Conservation (phyloP, 2,888 invertebrate genomes). For the Galeruca laticollis region DNA sequence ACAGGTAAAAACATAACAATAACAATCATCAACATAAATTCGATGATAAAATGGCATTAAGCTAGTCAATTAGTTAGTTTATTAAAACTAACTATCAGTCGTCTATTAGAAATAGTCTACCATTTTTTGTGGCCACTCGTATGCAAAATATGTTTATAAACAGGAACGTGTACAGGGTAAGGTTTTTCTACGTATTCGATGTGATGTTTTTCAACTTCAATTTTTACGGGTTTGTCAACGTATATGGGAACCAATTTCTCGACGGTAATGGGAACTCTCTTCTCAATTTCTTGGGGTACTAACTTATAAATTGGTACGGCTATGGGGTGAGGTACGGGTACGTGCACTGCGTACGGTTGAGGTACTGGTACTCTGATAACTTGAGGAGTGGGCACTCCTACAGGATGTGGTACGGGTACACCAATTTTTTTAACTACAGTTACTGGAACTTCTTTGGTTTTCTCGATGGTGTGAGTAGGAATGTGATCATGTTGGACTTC, state of each 20-base stretch:
- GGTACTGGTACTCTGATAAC: conserved; percentile 79
- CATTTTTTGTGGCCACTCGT: conserved; percentile 37
- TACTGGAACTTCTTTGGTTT: conserved; percentile 77
- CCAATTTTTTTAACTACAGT: conserved; percentile 80
- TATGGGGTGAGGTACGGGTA: conserved; percentile 78
- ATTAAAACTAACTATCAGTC: conserved; percentile 21
- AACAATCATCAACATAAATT: conserved; percentile 18
- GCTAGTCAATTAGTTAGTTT: conserved; percentile 1
- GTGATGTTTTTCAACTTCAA: conserved; percentile 81
- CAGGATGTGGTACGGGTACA: conserved; percentile 79
- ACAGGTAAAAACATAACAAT: conserved; percentile 10
- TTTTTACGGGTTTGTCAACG: conserved; percentile 80
- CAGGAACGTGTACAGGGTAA: conserved; percentile 80
- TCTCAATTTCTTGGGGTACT: conserved; percentile 79
- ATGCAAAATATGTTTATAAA: conserved; percentile 81
- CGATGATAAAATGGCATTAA: conserved; percentile 10
- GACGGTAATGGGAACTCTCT: conserved; percentile 79
- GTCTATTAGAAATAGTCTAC: conserved; percentile 23
- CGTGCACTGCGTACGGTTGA: conserved; percentile 80
- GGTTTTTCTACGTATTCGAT: conserved; percentile 75
- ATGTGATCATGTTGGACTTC: conserved; percentile 70
- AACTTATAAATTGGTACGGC: conserved; percentile 80
- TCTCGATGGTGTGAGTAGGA: conserved; percentile 74
- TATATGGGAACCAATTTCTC: conserved; percentile 80
- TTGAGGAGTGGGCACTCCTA: conserved; percentile 79